Evolutionary conservation across 2,113 vertebrate species (phyloP).

Genomic region (Delphinapterus leucas): DNA sequence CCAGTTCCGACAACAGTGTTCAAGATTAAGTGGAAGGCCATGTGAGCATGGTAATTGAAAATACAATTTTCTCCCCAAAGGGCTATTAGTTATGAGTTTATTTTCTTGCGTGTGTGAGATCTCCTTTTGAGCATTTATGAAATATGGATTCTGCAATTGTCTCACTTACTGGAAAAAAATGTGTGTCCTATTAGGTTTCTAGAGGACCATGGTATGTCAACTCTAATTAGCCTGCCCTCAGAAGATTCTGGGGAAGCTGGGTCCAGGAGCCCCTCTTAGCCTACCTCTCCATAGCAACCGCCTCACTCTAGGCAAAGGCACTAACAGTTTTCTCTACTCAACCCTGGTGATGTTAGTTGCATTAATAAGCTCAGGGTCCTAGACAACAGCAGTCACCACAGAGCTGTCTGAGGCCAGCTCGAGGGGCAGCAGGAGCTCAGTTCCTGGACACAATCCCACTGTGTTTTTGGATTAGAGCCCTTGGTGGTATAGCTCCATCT

Average conservation of each 20-base stretch:
- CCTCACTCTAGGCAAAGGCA: conserved; percentile 29
- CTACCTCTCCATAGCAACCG: neutral
- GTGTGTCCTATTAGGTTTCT: conserved; percentile 53
- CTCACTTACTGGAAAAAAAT: conserved; percentile 58
- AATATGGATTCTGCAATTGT: conserved; percentile 45
- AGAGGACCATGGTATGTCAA: conserved; percentile 31
- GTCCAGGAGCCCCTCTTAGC: neutral
- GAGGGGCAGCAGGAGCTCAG: neutral
- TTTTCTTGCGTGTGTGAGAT: conserved; percentile 30
- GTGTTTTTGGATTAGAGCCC: neutral
- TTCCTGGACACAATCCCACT: conserved; percentile 1
- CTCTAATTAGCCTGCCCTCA: conserved; percentile 44
- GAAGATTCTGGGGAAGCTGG: conserved; percentile 43
- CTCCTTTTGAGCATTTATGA: conserved; percentile 38
- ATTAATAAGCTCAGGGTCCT: conserved; percentile 29
- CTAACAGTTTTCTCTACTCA: neutral
- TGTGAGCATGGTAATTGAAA: conserved; percentile 58
- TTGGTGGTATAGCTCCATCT: neutral
- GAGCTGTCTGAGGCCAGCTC: neutral
- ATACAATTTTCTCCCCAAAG: neutral
- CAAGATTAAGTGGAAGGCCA: conserved; percentile 59
- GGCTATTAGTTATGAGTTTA: conserved; percentile 46
- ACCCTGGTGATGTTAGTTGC: rapidly evolving
- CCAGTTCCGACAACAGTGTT: conserved; percentile 63
- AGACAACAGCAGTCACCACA: conserved; percentile 30